Evolutionary conservation across 2,113 vertebrate genomes (phyloP).

Genomic region (Halichoerus grypus): DNA sequence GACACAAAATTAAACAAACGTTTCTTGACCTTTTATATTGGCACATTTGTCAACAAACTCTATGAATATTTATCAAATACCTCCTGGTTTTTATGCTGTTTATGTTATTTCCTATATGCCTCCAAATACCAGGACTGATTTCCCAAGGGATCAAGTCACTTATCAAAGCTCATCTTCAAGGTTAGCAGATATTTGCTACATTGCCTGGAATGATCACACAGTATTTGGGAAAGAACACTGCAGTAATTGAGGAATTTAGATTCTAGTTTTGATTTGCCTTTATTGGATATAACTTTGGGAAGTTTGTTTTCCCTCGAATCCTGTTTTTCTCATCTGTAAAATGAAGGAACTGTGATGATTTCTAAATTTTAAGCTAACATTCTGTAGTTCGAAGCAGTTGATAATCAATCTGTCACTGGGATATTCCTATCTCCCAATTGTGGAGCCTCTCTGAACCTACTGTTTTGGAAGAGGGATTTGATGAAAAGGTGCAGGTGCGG

Average conservation of each 20-base stretch:
- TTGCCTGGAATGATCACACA: neutral
- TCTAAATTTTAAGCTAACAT: neutral
- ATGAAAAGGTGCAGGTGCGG: neutral
- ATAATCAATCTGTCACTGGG: neutral
- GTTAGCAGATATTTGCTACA: neutral
- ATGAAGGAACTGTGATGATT: neutral
- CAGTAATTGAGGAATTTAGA: neutral
- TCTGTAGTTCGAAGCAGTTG: neutral
- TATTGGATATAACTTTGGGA: neutral
- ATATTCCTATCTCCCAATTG: neutral
- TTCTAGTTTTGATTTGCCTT: neutral
- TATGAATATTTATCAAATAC: neutral
- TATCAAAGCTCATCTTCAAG: neutral
- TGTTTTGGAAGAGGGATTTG: constrained; percentile 1
- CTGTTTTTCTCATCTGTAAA: neutral
- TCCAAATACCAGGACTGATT: neutral
- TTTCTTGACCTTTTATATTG: neutral
- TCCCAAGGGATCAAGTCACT: neutral
- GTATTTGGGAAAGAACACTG: neutral
- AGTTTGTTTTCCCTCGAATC: neutral
- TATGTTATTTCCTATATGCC: neutral
- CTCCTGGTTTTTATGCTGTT: neutral
- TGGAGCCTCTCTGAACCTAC: neutral
- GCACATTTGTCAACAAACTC: neutral
- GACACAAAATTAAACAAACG: constrained; percentile 62